Base-by-base conservation (phyloP, 2,797 vertebrate genomes). In the Petrocephalus schoutedeni region DNA sequence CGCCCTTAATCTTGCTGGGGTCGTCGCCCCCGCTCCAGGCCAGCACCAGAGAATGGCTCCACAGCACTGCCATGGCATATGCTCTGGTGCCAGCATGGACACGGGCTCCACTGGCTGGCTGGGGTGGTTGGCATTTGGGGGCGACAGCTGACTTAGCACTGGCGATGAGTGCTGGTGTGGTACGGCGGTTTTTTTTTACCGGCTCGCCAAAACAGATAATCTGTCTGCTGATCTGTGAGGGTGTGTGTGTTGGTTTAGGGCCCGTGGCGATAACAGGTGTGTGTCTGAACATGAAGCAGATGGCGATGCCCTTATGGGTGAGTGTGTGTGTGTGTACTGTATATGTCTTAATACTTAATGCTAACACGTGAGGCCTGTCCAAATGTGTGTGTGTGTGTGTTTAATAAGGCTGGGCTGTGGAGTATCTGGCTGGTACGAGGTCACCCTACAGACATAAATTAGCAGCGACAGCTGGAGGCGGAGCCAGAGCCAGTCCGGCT, bases 361-460 rank as follows among this genome's bases (percentile, higher is more conserved):
- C 36, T 41, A 41, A 41, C 36, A 41, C 36, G 36, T 41, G 36
- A 2, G 36, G 84, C 61, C 14, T 86, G 86, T 64, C 82, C 19
- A 88, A 89, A 85, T 54, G 83, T 89, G 90, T 61, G 45, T 71
- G 80, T 56, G 86, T 64, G 28, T 21, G 74, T 49, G 57, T 58
- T 28, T 59, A 45, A 45, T 16, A 77, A 41, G 41, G 4, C 71
- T 16, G 12, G 41, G 12, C 71, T 36, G 19, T 36, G 36, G 49
- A 82, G 57, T 36, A 54, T 88, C 85, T 90, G 51, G 7, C 23
- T 91, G 86, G 86, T 87, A 93, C 95, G 93, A 95, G 93, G 92
- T 95, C 93, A 95, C 91, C 92, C 91, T 89, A 90, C 92, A 92
- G 91, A 91, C 91, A 83, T 93, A 93, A 94, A 95, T 94, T 91